Conservation (phyloP, 2,113 vertebrate species). For the Sceloporus tristichus region DNA sequence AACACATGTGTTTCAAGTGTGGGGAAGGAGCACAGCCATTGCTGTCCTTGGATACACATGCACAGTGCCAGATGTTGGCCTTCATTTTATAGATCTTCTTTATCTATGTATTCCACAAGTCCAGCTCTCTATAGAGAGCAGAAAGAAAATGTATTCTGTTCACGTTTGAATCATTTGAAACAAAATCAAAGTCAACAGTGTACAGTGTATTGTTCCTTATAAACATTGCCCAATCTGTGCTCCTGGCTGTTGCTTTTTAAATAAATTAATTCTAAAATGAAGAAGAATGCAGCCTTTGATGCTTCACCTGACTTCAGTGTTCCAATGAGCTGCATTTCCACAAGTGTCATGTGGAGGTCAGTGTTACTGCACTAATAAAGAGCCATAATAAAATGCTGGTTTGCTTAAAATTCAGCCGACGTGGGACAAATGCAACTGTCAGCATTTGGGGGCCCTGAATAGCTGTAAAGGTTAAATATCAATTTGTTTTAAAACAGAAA, state of each 20-base stretch:
- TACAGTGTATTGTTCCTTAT: accelerated
- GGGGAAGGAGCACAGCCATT: too few species aligned
- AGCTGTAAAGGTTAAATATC: constrained; percentile 74
- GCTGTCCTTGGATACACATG: too few species aligned
- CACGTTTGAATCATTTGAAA: background rate
- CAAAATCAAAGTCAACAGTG: background rate
- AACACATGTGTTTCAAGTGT: too few species aligned
- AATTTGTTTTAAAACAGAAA: constrained; percentile 71
- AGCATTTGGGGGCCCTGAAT: constrained; percentile 69
- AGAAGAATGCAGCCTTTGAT: background rate
- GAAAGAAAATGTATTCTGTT: background rate
- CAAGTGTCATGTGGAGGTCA: constrained; percentile 66
- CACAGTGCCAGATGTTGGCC: too few species aligned
- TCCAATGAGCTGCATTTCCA: constrained; percentile 44
- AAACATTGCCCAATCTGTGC: background rate
- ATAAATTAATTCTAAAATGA: constrained; percentile 7
- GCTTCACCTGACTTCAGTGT: constrained; percentile 7
- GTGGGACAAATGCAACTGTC: constrained; percentile 64
- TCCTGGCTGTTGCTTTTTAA: background rate
- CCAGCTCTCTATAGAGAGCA: background rate
- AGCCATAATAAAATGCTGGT: constrained; percentile 62
- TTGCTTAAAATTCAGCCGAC: constrained; percentile 70
- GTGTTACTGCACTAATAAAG: constrained; percentile 61
- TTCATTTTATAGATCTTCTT: too few species aligned
- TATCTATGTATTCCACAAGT: background rate